These are phyloP conservation scores for Orthosia gothica DNA, from an alignment of 2,888 invertebrate species.

Conservation along the genomic window DNA sequence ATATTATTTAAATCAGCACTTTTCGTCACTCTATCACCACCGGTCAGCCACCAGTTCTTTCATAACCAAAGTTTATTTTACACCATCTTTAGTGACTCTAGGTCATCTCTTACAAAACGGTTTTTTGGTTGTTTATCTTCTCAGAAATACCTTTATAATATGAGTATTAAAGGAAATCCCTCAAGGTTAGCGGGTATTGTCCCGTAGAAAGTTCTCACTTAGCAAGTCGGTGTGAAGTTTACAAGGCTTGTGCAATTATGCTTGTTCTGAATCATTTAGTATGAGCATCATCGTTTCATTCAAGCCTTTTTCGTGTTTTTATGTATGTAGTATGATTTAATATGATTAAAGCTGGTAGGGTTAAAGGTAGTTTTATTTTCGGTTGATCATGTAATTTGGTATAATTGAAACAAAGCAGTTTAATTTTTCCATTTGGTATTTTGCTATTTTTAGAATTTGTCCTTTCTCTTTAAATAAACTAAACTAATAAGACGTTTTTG, in stretches of 20 bases:
- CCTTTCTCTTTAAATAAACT: too few relatives aligned
- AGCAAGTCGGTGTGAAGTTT: constrained; percentile 35
- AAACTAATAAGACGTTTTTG: too few relatives aligned
- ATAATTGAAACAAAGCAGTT: too few relatives aligned
- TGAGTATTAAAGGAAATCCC: constrained; percentile 27
- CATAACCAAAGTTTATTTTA: constrained; percentile 35
- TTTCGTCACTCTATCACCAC: constrained; percentile 1
- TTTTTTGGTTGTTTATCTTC: constrained; percentile 28
- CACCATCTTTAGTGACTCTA: constrained; percentile 32
- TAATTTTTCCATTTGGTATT: too few relatives aligned
- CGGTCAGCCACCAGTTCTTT: constrained; percentile 15
- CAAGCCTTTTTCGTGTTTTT: constrained; percentile 22
- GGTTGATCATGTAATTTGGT: background rate
- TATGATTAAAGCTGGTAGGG: background rate
- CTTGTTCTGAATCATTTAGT: constrained; percentile 42
- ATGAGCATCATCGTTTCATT: constrained; percentile 21
- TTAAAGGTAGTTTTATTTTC: background rate
- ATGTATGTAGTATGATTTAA: background rate
- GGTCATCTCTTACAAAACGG: constrained; percentile 50
- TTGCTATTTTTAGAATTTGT: too few relatives aligned
- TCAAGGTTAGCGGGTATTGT: constrained; percentile 44
- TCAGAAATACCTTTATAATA: constrained; percentile 34
- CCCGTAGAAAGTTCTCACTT: constrained; percentile 50
- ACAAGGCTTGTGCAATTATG: constrained; percentile 33
- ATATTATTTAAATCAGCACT: background rate